Evolutionary conservation across 2,888 invertebrate species (phyloP).

Genomic region (Caenorhabditis wallacei): DNA sequence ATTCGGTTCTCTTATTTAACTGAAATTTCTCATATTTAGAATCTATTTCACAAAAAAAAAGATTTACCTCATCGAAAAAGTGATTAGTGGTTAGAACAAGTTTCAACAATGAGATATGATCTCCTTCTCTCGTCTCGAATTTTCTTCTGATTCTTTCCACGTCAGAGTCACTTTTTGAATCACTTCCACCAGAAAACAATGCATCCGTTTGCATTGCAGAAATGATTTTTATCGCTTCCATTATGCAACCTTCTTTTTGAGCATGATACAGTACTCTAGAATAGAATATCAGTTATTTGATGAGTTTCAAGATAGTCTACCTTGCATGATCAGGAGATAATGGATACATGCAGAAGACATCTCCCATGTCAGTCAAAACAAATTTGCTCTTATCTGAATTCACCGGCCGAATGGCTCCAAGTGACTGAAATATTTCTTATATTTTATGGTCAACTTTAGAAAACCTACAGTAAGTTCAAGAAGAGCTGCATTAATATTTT

Average conservation of each 20-base stretch:
- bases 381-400: constrained; percentile 46
- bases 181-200: constrained; percentile 86
- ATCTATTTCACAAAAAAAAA: neutral
- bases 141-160: constrained; percentile 82
- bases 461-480: constrained; percentile 65
- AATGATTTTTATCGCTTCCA: constrained; percentile 90
- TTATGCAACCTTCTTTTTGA: constrained; percentile 78
- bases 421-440: constrained; percentile 53
- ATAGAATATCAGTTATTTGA: too few relatives aligned
- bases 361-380: constrained; percentile 65
- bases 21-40: constrained; percentile 23
- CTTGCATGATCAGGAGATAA: constrained; percentile 69
- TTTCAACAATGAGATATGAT: constrained; percentile 78
- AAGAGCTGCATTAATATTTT: constrained; percentile 84
- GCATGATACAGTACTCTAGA: constrained; percentile 71
- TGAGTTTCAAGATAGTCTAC: constrained; percentile 11
- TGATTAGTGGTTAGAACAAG: constrained; percentile 65
- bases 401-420: constrained; percentile 62
- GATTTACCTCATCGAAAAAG: constrained; percentile 64
- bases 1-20: constrained; percentile 52
- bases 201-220: constrained; percentile 93
- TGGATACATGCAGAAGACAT: constrained; percentile 66
- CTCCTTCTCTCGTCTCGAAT: constrained; percentile 85
- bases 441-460: neutral
- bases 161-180: constrained; percentile 56